Base-by-base conservation (phyloP, 2,888 invertebrate genomes). In the Prosapia bicincta region DNA sequence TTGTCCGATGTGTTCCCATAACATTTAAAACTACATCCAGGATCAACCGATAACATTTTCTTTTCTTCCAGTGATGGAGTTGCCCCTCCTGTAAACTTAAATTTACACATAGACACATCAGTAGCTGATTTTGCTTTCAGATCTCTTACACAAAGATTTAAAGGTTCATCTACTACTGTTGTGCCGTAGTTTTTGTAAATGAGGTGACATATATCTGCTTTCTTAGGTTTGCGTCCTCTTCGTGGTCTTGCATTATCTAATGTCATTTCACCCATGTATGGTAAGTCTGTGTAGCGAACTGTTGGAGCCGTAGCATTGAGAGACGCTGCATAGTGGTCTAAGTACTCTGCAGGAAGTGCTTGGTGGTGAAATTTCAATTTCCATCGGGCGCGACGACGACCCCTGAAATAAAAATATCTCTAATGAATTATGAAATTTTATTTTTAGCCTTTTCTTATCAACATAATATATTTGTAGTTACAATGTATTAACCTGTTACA, bases 191-290 rank as follows among this genome's bases (percentile, higher is more conserved):
- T 96, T 83, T 96, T 96, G 83, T 96, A 95, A 80, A 96, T 96
- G 66, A 96, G 86, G 83, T 96, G 96, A 80, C 96, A 96, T 80
- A 96, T 96, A 82, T 96, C 96, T 0, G 96, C 95, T 71, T 96
- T 96, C 83, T 96, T 96, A 0, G 96, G 96, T 83, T 96, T 96
- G 23, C 96, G 87, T 0, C 96, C 96, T 78, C 96, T 88, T 43
- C 95, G 86, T 0, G 96, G 96, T 81, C 95, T 93, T 15, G 93
- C 93, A 84, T 96, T 94, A 83, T 95, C 95, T 74, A 96, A 85
- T 0, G 95, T 95, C 88, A 96, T 95, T 84, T 96, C 96, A 0
- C 96, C 96, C 95, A 96, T 96, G 85, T 95, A 96, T 0, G 96
- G 96, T 68, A 96, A 85, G 82, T 96, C 95, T 67, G 93, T 91